These are phyloP conservation scores for Lycia hirtaria DNA, from an alignment of 2,888 invertebrate genomes.

Conservation along the genomic window DNA sequence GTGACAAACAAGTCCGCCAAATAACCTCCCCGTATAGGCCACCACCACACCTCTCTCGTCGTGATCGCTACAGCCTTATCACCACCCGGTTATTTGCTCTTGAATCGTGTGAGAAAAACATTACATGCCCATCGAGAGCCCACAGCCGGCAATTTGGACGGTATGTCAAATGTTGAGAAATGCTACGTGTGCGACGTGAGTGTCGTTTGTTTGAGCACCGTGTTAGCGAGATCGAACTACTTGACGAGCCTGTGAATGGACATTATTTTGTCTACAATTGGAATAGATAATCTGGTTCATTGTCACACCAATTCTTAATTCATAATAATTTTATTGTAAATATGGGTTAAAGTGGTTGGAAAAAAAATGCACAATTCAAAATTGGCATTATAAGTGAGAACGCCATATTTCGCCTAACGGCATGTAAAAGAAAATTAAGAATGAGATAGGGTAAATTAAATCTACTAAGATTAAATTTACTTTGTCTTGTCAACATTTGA, in stretches of 20 bases:
- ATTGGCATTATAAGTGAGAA: no score
- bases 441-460: no score
- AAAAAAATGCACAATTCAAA: no score
- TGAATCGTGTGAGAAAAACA: conserved; percentile 83
- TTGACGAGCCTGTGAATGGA: conserved; percentile 7
- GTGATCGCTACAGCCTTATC: conserved; percentile 77
- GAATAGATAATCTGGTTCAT: no score
- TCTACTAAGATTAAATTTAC: no score
- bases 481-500: no score
- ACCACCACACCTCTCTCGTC: conserved; percentile 63
- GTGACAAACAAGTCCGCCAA: conserved; percentile 23
- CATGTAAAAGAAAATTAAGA: no score
- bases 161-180: conserved; percentile 82
- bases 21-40: conserved; percentile 44
- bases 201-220: conserved; percentile 62
- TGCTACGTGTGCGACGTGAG: conserved; percentile 57
- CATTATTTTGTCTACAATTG: conserved; percentile 7
- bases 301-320: no score
- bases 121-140: conserved; percentile 57
- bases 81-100: conserved; percentile 81
- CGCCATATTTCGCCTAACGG: no score
- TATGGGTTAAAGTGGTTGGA: neutral
- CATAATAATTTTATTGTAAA: neutral
- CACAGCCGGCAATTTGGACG: conserved; percentile 71
- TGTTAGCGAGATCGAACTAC: conserved; percentile 23